A percentile compares a stretch with the other conserved stretches of the same genome.
Conservation (phyloP, 2,797 vertebrate genomes). For the Chromobotia macracanthus region DNA sequence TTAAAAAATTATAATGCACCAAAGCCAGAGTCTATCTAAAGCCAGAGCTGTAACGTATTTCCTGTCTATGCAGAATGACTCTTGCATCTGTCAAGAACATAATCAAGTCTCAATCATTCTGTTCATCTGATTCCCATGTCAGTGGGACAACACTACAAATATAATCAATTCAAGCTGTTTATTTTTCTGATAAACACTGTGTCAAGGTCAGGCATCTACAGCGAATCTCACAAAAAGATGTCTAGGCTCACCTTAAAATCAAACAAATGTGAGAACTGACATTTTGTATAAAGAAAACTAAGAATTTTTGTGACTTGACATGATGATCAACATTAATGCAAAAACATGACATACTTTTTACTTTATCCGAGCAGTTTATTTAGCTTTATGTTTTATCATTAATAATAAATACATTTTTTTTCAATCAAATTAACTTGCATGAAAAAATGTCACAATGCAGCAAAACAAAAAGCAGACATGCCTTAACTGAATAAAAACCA, state of each 20-base stretch:
- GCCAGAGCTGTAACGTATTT: conserved; percentile 2
- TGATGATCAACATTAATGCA: too few relatives aligned
- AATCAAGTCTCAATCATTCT: background rate
- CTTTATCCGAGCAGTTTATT: too few relatives aligned
- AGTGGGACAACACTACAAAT: background rate
- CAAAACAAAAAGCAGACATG: too few relatives aligned
- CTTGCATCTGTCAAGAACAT: background rate
- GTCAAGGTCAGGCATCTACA: conserved; percentile 1
- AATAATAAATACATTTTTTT: too few relatives aligned
- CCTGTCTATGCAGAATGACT: conserved; percentile 14
- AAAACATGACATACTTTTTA: too few relatives aligned
- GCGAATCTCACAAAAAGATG: background rate
- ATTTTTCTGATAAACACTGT: conserved; percentile 1
- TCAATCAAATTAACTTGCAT: too few relatives aligned
- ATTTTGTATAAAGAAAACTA: too few relatives aligned
- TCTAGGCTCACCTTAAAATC: background rate
- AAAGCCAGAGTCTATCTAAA: background rate
- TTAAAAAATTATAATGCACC: too few relatives aligned
- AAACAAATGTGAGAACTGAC: background rate
- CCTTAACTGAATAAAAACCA: too few relatives aligned
- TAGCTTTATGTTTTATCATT: too few relatives aligned
- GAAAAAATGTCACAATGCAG: too few relatives aligned
- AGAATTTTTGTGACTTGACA: too few relatives aligned
- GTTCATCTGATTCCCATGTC: background rate
- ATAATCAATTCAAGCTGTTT: background rate